These are phyloP conservation scores for Carettochelys insculpta DNA, from an alignment of 2,113 vertebrate genomes.

Conservation along the genomic window DNA sequence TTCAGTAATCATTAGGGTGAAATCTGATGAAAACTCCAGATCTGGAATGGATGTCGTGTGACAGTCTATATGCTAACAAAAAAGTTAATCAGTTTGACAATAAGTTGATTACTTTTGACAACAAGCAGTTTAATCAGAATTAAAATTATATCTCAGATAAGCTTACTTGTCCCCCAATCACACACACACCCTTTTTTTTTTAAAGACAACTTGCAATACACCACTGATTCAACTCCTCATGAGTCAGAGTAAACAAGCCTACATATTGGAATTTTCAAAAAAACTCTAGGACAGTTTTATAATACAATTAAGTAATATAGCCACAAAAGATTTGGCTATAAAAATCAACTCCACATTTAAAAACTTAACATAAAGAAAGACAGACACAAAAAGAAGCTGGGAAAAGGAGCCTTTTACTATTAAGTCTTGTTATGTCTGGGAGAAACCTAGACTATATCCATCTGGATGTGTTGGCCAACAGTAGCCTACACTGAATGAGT, in stretches of 20 bases:
- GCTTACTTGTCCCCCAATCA: not conserved
- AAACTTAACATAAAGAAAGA: not conserved
- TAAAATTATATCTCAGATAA: not conserved
- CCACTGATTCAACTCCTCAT: not conserved
- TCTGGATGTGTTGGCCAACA: not conserved
- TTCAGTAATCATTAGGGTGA: conserved; percentile 83
- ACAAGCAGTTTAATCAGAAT: not conserved
- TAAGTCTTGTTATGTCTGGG: not conserved
- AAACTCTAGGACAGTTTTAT: not conserved
- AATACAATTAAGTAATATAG: not conserved
- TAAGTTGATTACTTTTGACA: not conserved
- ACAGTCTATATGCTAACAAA: conserved; percentile 86
- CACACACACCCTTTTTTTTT: not conserved
- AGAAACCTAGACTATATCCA: not conserved
- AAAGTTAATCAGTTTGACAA: not conserved
- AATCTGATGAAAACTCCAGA: conserved; percentile 90
- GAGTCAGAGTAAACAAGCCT: rapidly evolving
- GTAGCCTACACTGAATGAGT: not conserved
- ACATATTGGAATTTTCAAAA: not conserved
- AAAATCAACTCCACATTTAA: not conserved
- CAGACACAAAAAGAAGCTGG: not conserved
- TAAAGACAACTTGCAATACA: not conserved
- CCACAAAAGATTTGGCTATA: not conserved
- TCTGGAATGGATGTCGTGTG: conserved; percentile 81
- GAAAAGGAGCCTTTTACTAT: not conserved